A percentile compares a stretch with the other conserved stretches of the same genome.
phyloP scores from a whole-genome alignment of 2,888 invertebrate genomes.

The Acanthopleura granulata region DNA sequence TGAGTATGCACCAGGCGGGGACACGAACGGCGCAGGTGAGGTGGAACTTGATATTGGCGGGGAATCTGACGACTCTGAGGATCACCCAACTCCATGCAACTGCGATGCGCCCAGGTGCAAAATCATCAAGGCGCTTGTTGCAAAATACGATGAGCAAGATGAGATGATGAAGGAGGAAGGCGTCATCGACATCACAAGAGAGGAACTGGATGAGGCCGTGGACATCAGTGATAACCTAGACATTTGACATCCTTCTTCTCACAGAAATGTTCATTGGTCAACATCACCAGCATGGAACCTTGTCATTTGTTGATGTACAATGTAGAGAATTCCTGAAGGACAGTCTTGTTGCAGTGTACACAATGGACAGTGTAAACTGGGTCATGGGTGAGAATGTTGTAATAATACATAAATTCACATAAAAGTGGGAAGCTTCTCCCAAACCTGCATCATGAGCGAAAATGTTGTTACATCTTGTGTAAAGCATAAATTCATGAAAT shows the following conservation, averaged over 20 bases:
- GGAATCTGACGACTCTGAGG: constrained; percentile 36
- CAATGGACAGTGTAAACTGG: too few species aligned
- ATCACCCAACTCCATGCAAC: constrained; percentile 58
- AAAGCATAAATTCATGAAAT: too few species aligned
- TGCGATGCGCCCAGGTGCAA: constrained; percentile 52
- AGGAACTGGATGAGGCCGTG: neutral
- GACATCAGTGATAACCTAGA: constrained; percentile 10
- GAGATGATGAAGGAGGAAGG: constrained; percentile 48
- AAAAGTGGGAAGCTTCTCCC: too few species aligned
- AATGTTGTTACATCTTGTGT: too few species aligned
- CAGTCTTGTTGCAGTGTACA: too few species aligned
- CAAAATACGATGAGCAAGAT: constrained; percentile 54
- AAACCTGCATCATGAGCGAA: too few species aligned
- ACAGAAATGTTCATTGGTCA: too few species aligned
- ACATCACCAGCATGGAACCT: too few species aligned
- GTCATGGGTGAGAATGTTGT: too few species aligned
- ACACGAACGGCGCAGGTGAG: constrained; percentile 1
- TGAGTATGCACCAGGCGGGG: neutral
- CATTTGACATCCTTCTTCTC: neutral
- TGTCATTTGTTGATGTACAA: too few species aligned
- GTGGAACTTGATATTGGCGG: constrained; percentile 21
- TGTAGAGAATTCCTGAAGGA: too few species aligned
- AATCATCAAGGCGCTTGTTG: constrained; percentile 54
- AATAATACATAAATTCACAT: too few species aligned
- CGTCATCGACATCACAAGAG: neutral